Evolutionary conservation across 2,888 invertebrate species (phyloP).

Genomic region (Drosophila colorata): DNA sequence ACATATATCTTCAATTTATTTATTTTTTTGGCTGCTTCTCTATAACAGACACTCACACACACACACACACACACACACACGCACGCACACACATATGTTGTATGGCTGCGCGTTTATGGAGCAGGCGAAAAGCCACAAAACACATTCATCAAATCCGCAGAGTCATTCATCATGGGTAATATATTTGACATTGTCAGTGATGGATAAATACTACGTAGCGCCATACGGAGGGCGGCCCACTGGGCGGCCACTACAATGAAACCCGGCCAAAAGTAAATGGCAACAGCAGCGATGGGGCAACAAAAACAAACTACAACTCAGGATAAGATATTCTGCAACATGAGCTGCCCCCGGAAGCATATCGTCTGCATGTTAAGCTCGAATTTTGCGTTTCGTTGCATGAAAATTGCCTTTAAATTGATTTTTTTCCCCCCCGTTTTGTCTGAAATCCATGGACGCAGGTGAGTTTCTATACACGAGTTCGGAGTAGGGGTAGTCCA

Average conservation of each 20-base stretch:
- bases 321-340: slow-evolving; percentile 56
- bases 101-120: slow-evolving; percentile 43
- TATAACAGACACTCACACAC: background rate
- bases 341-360: slow-evolving; percentile 62
- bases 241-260: slow-evolving; percentile 32
- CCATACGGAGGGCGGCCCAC: slow-evolving; percentile 39
- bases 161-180: slow-evolving; percentile 82
- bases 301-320: slow-evolving; percentile 32
- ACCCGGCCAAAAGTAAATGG: slow-evolving; percentile 31
- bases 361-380: slow-evolving; percentile 70
- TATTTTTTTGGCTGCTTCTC: slow-evolving; percentile 7
- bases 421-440: slow-evolving; percentile 27
- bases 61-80: slow-evolving; percentile 8
- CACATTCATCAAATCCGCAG: slow-evolving; percentile 81
- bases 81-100: slow-evolving; percentile 13
- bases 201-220: slow-evolving; percentile 76
- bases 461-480: slow-evolving; percentile 32
- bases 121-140: slow-evolving; percentile 75
- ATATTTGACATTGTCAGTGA: slow-evolving; percentile 82
- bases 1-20: slow-evolving; percentile 9
- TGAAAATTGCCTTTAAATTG: slow-evolving; percentile 66
- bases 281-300: slow-evolving; percentile 23
- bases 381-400: slow-evolving; percentile 73
- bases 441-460: slow-evolving; percentile 23
- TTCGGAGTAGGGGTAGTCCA: slow-evolving; percentile 3